phyloP scores from a whole-genome alignment of 2,113 vertebrate species.

The Pyxicephalus adspersus region DNA sequence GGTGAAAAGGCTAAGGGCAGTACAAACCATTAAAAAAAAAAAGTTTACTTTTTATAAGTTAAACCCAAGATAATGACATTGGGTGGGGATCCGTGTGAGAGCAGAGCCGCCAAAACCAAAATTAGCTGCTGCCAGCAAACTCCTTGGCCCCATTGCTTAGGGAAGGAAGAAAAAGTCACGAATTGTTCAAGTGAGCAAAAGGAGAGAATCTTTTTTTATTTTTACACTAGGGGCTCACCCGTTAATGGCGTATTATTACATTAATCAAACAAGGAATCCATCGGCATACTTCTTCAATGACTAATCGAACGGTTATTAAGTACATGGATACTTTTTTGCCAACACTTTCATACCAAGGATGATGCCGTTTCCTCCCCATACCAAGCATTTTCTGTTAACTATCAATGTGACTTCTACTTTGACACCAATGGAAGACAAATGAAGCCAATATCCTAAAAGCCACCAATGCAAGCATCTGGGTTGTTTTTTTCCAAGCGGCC shows the following conservation, averaged over 20 bases:
- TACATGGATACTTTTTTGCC: conserved; percentile 59
- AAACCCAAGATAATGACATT: conserved; percentile 90
- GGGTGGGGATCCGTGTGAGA: conserved; percentile 84
- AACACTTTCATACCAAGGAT: conserved; percentile 83
- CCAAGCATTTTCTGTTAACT: conserved; percentile 88
- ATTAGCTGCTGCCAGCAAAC: conserved; percentile 82
- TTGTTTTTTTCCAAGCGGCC: too few relatives aligned
- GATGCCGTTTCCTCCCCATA: conserved; percentile 91
- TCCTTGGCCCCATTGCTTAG: conserved; percentile 78
- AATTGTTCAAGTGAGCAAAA: conserved; percentile 59
- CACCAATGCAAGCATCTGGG: too few relatives aligned
- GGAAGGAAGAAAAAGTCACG: conserved; percentile 73
- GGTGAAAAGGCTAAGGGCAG: conserved; percentile 64
- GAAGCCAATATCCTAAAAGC: conserved; percentile 35
- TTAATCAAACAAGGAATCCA: conserved; percentile 69
- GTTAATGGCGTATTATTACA: conserved; percentile 67
- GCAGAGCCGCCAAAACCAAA: conserved; percentile 84
- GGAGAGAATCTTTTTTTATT: conserved; percentile 34
- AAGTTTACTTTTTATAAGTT: conserved; percentile 75
- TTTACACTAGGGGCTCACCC: conserved; percentile 69
- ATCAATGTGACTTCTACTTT: conserved; percentile 77
- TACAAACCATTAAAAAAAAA: conserved; percentile 58
- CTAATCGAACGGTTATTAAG: not conserved
- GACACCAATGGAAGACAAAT: too few relatives aligned
- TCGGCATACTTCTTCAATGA: conserved; percentile 57